phyloP scores from a whole-genome alignment of 2,113 vertebrate genomes.

The Muntiacus reevesi region DNA sequence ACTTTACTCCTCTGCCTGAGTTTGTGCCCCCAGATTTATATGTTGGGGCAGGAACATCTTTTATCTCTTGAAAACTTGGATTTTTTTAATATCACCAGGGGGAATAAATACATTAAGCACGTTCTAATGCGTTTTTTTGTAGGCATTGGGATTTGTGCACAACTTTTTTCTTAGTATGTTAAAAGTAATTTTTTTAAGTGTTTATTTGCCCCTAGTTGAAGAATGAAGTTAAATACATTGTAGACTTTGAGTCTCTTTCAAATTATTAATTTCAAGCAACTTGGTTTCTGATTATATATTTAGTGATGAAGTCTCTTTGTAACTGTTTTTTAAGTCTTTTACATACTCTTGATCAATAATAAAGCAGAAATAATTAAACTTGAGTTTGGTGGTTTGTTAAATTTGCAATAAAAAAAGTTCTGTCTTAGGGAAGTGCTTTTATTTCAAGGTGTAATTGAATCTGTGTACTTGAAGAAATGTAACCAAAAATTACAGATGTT shows the following conservation, averaged over 20 bases:
- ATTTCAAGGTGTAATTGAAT: slow-evolving; percentile 20
- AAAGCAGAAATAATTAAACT: slow-evolving; percentile 64
- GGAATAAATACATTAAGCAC: slow-evolving; percentile 6
- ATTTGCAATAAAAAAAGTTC: slow-evolving; percentile 40
- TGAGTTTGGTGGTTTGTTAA: slow-evolving; percentile 68
- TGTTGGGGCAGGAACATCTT: background rate
- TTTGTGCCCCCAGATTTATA: slow-evolving; percentile 36
- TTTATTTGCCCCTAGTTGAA: slow-evolving; percentile 1
- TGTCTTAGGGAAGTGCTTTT: slow-evolving; percentile 13
- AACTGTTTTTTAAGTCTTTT: slow-evolving; percentile 34
- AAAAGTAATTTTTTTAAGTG: slow-evolving; percentile 18
- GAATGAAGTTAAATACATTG: background rate
- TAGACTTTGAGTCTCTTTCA: background rate
- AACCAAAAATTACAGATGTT: background rate
- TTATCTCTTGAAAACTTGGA: slow-evolving; percentile 27
- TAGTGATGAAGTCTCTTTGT: slow-evolving; percentile 52
- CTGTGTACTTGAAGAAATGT: background rate
- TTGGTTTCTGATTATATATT: slow-evolving; percentile 48
- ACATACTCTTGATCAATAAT: slow-evolving; percentile 50
- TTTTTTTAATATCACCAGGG: background rate
- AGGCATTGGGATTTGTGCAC: background rate
- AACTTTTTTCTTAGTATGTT: slow-evolving; percentile 1
- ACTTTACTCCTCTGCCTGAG: background rate
- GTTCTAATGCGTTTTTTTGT: background rate
- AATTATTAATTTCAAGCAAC: slow-evolving; percentile 41